Base-by-base conservation (phyloP, 1,140 invertebrate species). In the Aphaenogaster ashmeadi region DNA sequence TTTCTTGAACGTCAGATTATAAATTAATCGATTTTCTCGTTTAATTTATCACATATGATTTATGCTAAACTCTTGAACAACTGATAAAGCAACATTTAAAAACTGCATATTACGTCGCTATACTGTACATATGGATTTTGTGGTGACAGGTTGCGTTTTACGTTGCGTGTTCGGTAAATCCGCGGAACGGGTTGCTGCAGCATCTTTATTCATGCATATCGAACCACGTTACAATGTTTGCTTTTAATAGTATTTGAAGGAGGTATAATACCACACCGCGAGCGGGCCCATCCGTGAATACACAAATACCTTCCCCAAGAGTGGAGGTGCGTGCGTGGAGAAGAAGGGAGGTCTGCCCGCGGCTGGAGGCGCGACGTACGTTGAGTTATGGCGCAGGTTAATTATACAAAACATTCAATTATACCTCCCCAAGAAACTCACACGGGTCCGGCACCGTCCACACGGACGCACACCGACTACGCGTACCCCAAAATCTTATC, bases 331-430 rank as follows among this genome's bases (percentile, higher is more conserved):
- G 74, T 87, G 89, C 83, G 87, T 85, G 56, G 60, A 47, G 83
- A 75, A 90, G 88, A 88, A 88, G 85, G 90, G 87, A 89, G 81
- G 92, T 88, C 90, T 78, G 94, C 95, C 94, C 94, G 93, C 92
- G 95, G 95, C 94, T 94, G 93, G 93, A 94, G 95, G 94, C 94
- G 94, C 94, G 94, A 94, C 95, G 95, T 95, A 93, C 91, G 88
- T 91, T 95, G 95, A 95, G 94, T 95, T 95, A 95, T 95, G 94
- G 94, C 93, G 94, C 94, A 95, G 94, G 95, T 95, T 95, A 95
- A 95, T 95, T 95, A 95, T 95, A 95, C 95, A 95, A 95, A 95
- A 95, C 95, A 95, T 95, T 95, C 95, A 95, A 95, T 95, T 95
- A 95, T 95, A 95, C 93, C 93, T 94, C 93, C 91, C 91, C 88